Evolutionary conservation across 2,888 invertebrate genomes (phyloP).

Genomic region (Graphium colonna): DNA sequence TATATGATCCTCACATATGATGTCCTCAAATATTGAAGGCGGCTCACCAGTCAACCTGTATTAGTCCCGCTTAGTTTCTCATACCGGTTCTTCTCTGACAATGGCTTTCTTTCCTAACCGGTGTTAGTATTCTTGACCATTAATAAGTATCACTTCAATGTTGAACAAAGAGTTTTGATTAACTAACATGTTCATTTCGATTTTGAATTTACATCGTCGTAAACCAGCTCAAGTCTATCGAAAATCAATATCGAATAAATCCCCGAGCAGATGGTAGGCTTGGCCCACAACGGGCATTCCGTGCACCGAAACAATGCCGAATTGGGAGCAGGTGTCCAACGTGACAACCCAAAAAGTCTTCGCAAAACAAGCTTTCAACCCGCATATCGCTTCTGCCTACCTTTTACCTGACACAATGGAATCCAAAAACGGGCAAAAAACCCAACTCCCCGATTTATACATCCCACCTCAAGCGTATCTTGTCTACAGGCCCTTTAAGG

Average conservation of each 20-base stretch:
- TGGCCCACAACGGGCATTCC: neutral
- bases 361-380: constrained; percentile 16
- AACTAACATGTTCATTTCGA: too few species aligned
- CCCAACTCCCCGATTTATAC: constrained; percentile 51
- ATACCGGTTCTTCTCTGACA: too few species aligned
- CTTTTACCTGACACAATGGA: constrained; percentile 59
- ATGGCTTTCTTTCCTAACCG: too few species aligned
- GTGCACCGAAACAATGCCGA: constrained; percentile 17
- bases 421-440: constrained; percentile 61
- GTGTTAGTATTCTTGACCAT: too few species aligned
- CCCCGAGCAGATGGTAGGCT: neutral
- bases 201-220: too few species aligned
- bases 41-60: too few species aligned
- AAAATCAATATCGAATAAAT: neutral
- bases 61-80: too few species aligned
- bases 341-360: constrained; percentile 6
- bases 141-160: too few species aligned
- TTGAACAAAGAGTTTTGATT: too few species aligned
- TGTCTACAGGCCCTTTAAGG: constrained; percentile 25
- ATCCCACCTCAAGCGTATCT: constrained; percentile 33
- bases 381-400: constrained; percentile 35
- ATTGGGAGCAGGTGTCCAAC: constrained; percentile 20
- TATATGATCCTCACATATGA: too few species aligned
- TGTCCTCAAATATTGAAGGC: too few species aligned
- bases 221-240: neutral